Evolutionary conservation across 2,888 invertebrate genomes (phyloP).

Genomic region (Cheilosia pagana): DNA sequence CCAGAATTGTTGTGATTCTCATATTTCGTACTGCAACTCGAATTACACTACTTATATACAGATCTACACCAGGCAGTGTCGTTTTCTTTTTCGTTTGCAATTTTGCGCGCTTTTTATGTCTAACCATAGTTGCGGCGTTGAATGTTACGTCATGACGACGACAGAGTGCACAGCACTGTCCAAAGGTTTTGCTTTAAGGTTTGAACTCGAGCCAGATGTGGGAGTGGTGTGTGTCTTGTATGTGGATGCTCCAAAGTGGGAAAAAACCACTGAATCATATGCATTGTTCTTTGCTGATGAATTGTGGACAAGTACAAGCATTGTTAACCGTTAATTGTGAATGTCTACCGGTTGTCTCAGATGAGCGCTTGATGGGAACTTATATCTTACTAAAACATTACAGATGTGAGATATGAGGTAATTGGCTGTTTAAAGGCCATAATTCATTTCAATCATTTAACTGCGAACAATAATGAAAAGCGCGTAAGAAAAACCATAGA

Average conservation of each 20-base stretch:
- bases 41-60: constrained; percentile 30
- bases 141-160: constrained; percentile 51
- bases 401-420: constrained; percentile 55
- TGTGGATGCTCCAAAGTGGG: constrained; percentile 35
- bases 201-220: constrained; percentile 4
- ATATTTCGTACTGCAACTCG: constrained; percentile 62
- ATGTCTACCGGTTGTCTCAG: constrained; percentile 7
- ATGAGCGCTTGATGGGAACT: constrained; percentile 47
- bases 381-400: constrained; percentile 29
- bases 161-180: constrained; percentile 17
- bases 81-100: constrained; percentile 48
- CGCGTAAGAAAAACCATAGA: constrained; percentile 17
- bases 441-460: constrained; percentile 48
- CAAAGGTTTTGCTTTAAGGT: constrained; percentile 20
- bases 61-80: constrained; percentile 15
- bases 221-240: constrained; percentile 40
- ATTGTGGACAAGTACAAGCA: constrained; percentile 47
- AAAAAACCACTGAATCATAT: constrained; percentile 51
- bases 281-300: constrained; percentile 56
- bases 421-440: constrained; percentile 58
- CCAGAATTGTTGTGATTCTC: constrained; percentile 72
- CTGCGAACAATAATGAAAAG: constrained; percentile 27
- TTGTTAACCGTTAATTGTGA: constrained; percentile 60
- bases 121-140: constrained; percentile 34
- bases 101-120: constrained; percentile 41